A percentile compares a stretch with the other conserved stretches of the same genome.
phyloP scores from a whole-genome alignment of 2,797 vertebrate species.

The Anabas testudineus region DNA sequence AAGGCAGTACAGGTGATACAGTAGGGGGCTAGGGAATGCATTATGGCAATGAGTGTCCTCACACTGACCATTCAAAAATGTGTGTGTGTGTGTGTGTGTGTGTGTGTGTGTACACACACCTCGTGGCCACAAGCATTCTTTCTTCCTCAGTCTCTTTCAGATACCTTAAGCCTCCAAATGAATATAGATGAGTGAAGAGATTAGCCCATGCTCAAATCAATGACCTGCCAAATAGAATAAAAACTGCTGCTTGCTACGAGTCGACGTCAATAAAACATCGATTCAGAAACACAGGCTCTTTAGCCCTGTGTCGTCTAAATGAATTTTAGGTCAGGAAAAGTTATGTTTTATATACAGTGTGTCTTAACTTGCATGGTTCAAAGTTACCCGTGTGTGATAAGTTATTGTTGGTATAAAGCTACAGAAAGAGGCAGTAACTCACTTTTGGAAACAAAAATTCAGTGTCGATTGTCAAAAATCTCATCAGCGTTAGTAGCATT shows the following conservation, averaged over 20 bases:
- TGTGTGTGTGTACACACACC: neutral
- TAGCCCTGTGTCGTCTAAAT: neutral
- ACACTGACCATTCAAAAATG: no score
- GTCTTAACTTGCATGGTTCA: neutral
- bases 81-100: no score
- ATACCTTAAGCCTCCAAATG: constrained; percentile 49
- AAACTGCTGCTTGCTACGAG: constrained; percentile 56
- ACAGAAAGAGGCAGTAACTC: neutral
- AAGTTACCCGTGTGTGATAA: neutral
- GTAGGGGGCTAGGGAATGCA: no score
- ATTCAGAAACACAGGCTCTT: constrained; percentile 51
- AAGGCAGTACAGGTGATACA: no score
- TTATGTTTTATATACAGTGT: neutral
- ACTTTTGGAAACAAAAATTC: neutral
- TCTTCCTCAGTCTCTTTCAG: constrained; percentile 27
- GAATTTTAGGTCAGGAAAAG: constrained; percentile 17
- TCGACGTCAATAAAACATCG: constrained; percentile 68
- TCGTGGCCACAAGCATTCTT: constrained; percentile 4
- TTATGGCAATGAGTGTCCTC: no score
- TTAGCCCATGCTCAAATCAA: constrained; percentile 61
- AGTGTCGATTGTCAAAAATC: constrained; percentile 4
- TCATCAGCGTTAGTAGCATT: neutral
- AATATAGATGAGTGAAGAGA: constrained; percentile 65
- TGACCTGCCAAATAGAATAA: constrained; percentile 61
- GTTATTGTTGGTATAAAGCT: neutral